phyloP scores from a whole-genome alignment of 2,888 invertebrate genomes.

The Laothoe populi region DNA sequence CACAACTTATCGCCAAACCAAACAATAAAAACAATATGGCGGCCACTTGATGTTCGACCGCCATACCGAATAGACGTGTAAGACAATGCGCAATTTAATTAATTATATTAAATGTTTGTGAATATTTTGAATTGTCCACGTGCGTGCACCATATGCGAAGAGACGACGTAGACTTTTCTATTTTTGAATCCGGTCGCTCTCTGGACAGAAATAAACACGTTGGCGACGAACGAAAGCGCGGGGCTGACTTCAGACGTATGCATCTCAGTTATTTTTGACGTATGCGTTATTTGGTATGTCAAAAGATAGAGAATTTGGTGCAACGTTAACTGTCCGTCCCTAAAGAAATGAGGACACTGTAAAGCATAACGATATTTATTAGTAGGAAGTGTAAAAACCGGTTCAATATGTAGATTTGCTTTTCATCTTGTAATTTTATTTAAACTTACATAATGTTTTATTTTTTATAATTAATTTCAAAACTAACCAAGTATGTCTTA shows the following conservation, averaged over 20 bases:
- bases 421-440: neutral
- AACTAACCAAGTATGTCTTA: neutral
- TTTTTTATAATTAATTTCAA: neutral
- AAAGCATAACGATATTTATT: neutral
- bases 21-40: constrained; percentile 71
- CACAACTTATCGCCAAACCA: constrained; percentile 79
- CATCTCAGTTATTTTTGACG: constrained; percentile 55
- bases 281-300: constrained; percentile 23
- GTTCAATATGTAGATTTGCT: neutral
- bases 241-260: constrained; percentile 51
- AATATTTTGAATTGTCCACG: constrained; percentile 50
- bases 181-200: constrained; percentile 70
- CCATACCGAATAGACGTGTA: constrained; percentile 58
- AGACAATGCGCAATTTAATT: constrained; percentile 28
- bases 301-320: neutral
- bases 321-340: neutral
- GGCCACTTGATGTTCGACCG: constrained; percentile 54
- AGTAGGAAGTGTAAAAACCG: neutral
- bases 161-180: constrained; percentile 79
- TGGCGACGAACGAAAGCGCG: constrained; percentile 60
- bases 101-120: constrained; percentile 40
- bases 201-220: constrained; percentile 77
- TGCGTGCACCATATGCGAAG: constrained; percentile 68
- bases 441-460: neutral
- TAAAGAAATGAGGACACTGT: neutral